Percentiles rank a stretch among this genome's conserved stretches.
Conservation (phyloP, 2,797 vertebrate genomes). For the Gastrophryne carolinensis region DNA sequence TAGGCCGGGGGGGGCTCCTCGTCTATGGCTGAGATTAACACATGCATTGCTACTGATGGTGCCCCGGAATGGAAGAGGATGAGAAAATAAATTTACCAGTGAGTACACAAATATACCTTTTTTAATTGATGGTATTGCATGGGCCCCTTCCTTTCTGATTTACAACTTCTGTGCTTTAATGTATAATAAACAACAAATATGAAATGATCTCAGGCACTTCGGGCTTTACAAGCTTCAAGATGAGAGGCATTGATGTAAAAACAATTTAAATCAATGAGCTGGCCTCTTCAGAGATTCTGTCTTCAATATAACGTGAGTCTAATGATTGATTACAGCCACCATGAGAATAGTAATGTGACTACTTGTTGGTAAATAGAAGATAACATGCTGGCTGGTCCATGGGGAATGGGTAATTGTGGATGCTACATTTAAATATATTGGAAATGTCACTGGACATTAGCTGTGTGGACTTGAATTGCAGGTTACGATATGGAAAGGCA, state of each 20-base stretch:
- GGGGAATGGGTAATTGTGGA: slow-evolving; percentile 10
- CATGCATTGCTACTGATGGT: too few species aligned
- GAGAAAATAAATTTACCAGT: too few species aligned
- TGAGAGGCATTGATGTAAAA: not conserved
- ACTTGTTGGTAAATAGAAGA: slow-evolving; percentile 15
- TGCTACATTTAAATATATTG: not conserved
- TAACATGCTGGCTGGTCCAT: not conserved
- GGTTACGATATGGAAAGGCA: too few species aligned
- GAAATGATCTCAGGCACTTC: not conserved
- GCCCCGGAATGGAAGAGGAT: too few species aligned
- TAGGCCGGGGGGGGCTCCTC: too few species aligned
- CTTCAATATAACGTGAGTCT: slow-evolving; percentile 6
- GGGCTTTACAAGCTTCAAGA: not conserved
- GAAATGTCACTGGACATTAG: not conserved
- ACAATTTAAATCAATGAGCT: not conserved
- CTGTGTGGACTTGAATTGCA: too few species aligned
- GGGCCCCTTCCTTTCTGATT: too few species aligned
- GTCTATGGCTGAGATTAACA: too few species aligned
- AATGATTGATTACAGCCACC: slow-evolving; percentile 31
- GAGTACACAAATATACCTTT: too few species aligned
- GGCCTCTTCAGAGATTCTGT: slow-evolving; percentile 1
- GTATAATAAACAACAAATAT: not conserved
- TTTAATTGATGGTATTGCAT: too few species aligned
- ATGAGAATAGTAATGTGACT: not conserved
- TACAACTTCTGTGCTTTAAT: not conserved